phyloP scores from a whole-genome alignment of 2,797 vertebrate genomes.

The Sebastes dallii region DNA sequence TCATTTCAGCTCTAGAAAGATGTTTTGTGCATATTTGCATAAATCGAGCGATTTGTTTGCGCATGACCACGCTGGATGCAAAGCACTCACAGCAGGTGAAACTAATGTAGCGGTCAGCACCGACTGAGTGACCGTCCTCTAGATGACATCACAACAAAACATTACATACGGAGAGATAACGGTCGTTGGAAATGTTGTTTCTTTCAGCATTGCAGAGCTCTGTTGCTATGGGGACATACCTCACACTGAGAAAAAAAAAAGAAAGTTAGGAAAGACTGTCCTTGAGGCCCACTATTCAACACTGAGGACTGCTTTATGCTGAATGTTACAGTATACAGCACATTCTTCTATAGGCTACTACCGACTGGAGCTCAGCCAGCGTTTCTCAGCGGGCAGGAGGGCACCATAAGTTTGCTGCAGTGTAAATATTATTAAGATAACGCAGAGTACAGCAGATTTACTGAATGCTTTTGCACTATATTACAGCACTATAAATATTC shows the following conservation, averaged over 20 bases:
- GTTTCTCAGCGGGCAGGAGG: background rate
- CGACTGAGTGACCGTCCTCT: background rate
- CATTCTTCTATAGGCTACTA: slow-evolving; percentile 18
- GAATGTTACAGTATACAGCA: slow-evolving; percentile 34
- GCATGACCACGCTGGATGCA: background rate
- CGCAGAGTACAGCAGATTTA: slow-evolving; percentile 34
- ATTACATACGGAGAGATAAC: slow-evolving; percentile 37
- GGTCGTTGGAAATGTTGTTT: slow-evolving; percentile 44
- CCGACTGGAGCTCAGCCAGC: slow-evolving; percentile 21
- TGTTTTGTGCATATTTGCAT: background rate
- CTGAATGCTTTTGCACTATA: background rate
- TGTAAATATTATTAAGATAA: slow-evolving; percentile 46
- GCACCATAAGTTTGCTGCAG: slow-evolving; percentile 42
- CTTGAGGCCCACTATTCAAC: slow-evolving; percentile 66
- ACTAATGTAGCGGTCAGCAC: slow-evolving; percentile 20
- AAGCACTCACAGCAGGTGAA: slow-evolving; percentile 18
- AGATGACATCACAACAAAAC: slow-evolving; percentile 38
- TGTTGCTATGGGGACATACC: slow-evolving; percentile 75
- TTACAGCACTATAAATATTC: background rate
- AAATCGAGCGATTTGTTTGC: background rate
- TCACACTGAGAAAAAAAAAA: slow-evolving; percentile 42
- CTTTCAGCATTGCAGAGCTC: slow-evolving; percentile 52
- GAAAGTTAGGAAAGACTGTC: slow-evolving; percentile 69
- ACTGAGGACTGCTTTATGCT: slow-evolving; percentile 39
- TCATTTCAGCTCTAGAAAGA: background rate